Percentiles rank a stretch among this genome's conserved stretches.
Conservation (phyloP, 2,113 vertebrate species). For the Rhadina sibilatrix region DNA sequence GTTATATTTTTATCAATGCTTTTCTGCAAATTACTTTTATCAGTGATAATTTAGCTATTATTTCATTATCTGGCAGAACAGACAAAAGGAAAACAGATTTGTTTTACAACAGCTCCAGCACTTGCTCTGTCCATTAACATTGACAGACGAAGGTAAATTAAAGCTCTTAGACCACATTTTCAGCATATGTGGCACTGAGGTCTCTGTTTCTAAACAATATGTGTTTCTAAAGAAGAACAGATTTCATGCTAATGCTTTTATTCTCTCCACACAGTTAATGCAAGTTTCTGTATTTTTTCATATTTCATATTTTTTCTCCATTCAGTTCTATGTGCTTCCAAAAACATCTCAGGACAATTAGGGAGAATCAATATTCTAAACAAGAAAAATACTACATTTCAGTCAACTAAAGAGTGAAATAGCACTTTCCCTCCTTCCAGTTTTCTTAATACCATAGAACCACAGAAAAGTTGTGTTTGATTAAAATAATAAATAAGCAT, state of each 20-base stretch:
- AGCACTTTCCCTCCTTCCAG: not conserved
- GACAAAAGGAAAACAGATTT: conserved; percentile 73
- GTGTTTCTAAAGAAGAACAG: not conserved
- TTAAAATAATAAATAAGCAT: conserved; percentile 16
- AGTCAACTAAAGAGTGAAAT: conserved; percentile 31
- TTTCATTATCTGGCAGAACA: conserved; percentile 73
- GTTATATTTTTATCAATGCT: conserved; percentile 67
- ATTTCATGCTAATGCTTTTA: not conserved
- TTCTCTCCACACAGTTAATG: not conserved
- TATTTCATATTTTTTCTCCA: not conserved
- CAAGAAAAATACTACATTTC: conserved; percentile 36
- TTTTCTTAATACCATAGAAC: conserved; percentile 34
- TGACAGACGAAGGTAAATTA: conserved; percentile 61
- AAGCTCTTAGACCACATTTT: conserved; percentile 55
- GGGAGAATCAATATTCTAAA: not conserved
- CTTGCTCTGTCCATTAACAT: conserved; percentile 67
- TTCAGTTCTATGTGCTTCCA: not conserved
- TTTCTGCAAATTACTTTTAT: conserved; percentile 75
- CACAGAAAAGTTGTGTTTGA: conserved; percentile 11
- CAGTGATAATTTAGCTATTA: conserved; percentile 76
- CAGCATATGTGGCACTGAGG: conserved; percentile 16
- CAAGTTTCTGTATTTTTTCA: not conserved
- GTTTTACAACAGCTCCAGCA: conserved; percentile 62
- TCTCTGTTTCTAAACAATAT: not conserved
- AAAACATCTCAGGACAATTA: not conserved